Evolutionary conservation across 2,797 vertebrate species (phyloP).

Genomic region (Halcyon smyrnensis): DNA sequence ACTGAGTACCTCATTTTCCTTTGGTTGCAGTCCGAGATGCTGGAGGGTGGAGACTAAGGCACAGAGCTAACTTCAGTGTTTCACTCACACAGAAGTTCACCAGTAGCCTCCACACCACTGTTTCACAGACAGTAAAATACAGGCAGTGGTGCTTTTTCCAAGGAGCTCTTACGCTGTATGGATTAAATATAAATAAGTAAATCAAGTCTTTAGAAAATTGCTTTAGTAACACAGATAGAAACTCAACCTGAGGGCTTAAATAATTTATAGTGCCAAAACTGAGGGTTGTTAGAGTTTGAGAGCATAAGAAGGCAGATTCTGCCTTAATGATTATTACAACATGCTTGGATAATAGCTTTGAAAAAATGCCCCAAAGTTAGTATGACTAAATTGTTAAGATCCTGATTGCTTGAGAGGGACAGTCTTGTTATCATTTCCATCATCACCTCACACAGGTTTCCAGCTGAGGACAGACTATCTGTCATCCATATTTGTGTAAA

Average conservation of each 20-base stretch:
- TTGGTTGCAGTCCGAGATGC: no score
- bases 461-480: background rate
- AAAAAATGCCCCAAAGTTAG: background rate
- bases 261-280: slow-evolving; percentile 6
- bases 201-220: background rate
- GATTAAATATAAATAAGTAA: background rate
- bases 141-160: background rate
- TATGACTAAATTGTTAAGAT: background rate
- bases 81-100: background rate
- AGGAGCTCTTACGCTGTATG: background rate
- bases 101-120: background rate
- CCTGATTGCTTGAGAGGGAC: background rate
- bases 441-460: background rate
- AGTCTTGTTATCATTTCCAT: background rate
- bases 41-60: background rate
- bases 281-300: background rate
- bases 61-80: background rate
- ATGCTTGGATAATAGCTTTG: background rate
- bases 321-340: background rate
- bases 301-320: background rate
- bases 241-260: background rate
- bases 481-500: background rate
- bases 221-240: background rate
- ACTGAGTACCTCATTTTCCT: background rate
- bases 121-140: no score